Conservation (phyloP, 2,797 vertebrate genomes). For the Orientallactaga sibirica region DNA sequence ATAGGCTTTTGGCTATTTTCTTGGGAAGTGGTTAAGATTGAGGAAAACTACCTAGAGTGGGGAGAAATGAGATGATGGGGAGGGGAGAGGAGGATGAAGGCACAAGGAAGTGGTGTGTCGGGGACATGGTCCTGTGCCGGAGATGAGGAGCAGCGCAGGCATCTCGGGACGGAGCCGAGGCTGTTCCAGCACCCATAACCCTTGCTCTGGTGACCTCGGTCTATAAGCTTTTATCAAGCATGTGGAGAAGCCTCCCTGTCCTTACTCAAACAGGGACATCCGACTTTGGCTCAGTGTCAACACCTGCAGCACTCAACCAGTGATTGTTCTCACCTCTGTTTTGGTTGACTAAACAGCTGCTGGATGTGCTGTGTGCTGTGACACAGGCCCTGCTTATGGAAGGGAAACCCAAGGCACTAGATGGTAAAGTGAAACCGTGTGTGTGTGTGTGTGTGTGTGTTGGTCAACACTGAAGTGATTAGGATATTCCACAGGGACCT, state of each 20-base stretch:
- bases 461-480: background rate
- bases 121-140: background rate
- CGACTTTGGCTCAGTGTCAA: background rate
- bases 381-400: background rate
- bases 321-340: background rate
- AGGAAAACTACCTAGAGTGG: background rate
- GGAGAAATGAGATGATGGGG: background rate
- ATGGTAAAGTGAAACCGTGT: background rate
- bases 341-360: background rate
- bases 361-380: background rate
- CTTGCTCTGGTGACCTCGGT: background rate
- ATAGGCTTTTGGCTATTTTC: background rate
- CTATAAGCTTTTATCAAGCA: background rate
- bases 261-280: background rate
- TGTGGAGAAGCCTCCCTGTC: background rate
- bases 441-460: accelerated
- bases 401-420: background rate
- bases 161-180: background rate
- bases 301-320: background rate
- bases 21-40: background rate
- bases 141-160: background rate
- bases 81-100: background rate
- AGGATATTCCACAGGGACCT: background rate
- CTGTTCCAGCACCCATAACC: background rate
- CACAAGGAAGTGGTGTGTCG: background rate